A percentile compares a stretch with the other conserved stretches of the same genome.
Evolutionary conservation across 2,888 invertebrate genomes (phyloP).

Genomic region (Pomacea canaliculata): DNA sequence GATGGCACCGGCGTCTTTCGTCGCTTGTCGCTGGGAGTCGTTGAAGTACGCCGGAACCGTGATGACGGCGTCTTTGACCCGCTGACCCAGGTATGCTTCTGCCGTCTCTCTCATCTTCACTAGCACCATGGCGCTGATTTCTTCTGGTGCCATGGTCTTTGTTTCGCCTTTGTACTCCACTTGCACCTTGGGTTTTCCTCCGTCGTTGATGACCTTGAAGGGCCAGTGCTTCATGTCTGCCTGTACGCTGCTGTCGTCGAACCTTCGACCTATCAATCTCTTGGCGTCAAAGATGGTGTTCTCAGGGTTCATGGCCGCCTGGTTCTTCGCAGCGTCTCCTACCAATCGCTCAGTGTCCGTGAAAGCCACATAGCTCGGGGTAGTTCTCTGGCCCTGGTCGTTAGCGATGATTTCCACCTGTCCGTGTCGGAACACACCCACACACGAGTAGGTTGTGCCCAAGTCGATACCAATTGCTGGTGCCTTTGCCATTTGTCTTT

Average conservation of each 20-base stretch:
- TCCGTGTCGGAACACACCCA: constrained; percentile 71
- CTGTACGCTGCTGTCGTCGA: constrained; percentile 51
- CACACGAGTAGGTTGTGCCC: constrained; percentile 84
- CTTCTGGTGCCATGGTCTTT: constrained; percentile 89
- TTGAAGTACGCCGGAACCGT: constrained; percentile 71
- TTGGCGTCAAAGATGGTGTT: constrained; percentile 77
- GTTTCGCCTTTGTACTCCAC: constrained; percentile 80
- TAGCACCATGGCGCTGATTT: constrained; percentile 91
- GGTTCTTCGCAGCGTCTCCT: constrained; percentile 72
- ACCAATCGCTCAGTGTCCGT: constrained; percentile 73
- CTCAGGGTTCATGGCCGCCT: constrained; percentile 78
- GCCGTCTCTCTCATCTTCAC: constrained; percentile 85
- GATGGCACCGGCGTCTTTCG: constrained; percentile 71
- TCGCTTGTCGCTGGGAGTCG: constrained; percentile 77
- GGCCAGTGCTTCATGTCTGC: constrained; percentile 60
- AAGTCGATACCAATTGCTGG: constrained; percentile 87
- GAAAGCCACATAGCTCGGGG: constrained; percentile 82
- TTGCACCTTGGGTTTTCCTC: constrained; percentile 60
- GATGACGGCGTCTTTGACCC: constrained; percentile 66
- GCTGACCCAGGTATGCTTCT: constrained; percentile 76
- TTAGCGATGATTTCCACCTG: constrained; percentile 73
- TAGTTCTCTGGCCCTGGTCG: constrained; percentile 79
- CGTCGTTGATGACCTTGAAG: constrained; percentile 50
- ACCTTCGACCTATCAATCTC: constrained; percentile 59
- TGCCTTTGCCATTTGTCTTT: constrained; percentile 28